Conservation (phyloP, 1,140 invertebrate genomes). For the Caerostris extrusa region DNA sequence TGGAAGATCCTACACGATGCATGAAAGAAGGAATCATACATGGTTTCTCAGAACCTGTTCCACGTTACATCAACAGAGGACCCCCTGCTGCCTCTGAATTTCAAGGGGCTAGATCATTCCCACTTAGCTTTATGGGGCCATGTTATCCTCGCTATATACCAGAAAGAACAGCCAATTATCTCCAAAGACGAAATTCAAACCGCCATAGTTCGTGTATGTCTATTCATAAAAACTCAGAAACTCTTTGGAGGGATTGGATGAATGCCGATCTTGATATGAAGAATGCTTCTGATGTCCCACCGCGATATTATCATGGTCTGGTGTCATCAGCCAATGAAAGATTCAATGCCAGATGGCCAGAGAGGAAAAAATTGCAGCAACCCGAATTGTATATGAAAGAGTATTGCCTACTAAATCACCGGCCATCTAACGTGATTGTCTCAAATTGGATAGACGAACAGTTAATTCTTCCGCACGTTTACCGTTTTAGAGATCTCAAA, state of each 20-base stretch:
- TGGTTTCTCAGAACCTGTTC: neutral
- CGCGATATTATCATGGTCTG: constrained; percentile 22
- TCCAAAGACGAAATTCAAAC: neutral
- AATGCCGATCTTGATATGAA: constrained; percentile 16
- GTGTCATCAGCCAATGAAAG: neutral
- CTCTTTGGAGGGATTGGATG: constrained; percentile 50
- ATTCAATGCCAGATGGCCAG: constrained; percentile 32
- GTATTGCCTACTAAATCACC: neutral
- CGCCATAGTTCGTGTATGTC: neutral
- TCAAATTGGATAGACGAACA: constrained; percentile 62
- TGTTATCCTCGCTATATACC: constrained; percentile 16
- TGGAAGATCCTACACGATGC: constrained; percentile 3
- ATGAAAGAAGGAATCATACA: neutral
- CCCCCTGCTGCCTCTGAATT: constrained; percentile 21
- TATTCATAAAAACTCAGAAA: neutral
- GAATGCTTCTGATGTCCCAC: neutral
- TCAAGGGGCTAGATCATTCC: constrained; percentile 9
- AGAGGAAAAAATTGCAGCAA: neutral
- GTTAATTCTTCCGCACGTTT: neutral
- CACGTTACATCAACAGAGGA: constrained; percentile 27
- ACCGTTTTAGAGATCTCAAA: neutral
- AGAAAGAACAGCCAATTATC: neutral
- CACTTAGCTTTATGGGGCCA: neutral
- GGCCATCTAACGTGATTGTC: neutral
- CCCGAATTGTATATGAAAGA: constrained; percentile 41